Evolutionary conservation across 2,113 vertebrate genomes (phyloP).

Genomic region (Epinephelus fuscoguttatus): DNA sequence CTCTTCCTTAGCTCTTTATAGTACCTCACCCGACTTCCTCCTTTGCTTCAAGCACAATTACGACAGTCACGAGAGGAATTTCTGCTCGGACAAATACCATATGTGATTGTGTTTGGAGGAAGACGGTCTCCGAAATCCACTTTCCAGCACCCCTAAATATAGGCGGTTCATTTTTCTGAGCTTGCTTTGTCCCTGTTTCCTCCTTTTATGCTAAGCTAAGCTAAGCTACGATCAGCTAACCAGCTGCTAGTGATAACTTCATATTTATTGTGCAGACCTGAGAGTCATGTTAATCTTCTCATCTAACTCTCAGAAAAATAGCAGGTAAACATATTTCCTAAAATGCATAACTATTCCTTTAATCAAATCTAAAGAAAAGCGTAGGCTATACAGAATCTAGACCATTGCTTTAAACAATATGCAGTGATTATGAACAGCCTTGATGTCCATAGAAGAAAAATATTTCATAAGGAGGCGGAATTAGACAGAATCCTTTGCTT

Average conservation of each 20-base stretch:
- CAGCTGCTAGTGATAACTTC: background rate
- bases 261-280: background rate
- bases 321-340: background rate
- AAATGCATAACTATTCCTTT: background rate
- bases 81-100: no score
- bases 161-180: no score
- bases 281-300: background rate
- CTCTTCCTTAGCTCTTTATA: no score
- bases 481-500: slow-evolving; percentile 4
- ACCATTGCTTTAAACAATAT: background rate
- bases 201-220: no score
- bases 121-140: no score
- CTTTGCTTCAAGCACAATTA: no score
- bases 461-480: background rate
- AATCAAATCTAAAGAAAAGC: background rate
- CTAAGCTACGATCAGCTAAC: background rate
- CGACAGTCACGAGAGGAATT: no score
- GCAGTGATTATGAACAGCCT: background rate
- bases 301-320: background rate
- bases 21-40: no score
- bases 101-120: no score
- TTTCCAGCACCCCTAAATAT: no score
- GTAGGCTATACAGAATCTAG: background rate
- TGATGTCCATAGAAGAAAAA: background rate
- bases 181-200: no score